Conservation (phyloP, 2,888 invertebrate species). For the Pedicia rivosa region DNA sequence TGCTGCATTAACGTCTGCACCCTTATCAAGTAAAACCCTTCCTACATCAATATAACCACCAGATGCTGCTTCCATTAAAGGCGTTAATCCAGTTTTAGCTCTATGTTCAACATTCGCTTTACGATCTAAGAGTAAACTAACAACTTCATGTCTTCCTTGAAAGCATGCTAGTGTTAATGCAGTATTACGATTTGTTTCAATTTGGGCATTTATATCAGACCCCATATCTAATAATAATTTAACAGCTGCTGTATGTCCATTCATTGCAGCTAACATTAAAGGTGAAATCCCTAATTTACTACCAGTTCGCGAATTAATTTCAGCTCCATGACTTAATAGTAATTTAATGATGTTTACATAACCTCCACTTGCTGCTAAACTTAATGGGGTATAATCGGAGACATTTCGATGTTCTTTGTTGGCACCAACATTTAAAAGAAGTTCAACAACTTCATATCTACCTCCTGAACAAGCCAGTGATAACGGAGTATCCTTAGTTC, state of each 20-base stretch:
- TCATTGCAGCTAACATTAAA: constrained; percentile 98
- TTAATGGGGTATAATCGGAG: constrained; percentile 97
- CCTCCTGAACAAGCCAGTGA: constrained; percentile 96
- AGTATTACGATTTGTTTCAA: constrained; percentile 97
- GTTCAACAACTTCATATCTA: constrained; percentile 88
- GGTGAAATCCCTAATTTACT: constrained; percentile 97
- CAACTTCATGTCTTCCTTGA: constrained; percentile 97
- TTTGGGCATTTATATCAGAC: constrained; percentile 98
- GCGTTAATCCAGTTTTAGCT: constrained; percentile 97
- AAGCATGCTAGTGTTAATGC: constrained; percentile 97
- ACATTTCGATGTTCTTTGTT: constrained; percentile 98
- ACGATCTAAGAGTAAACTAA: constrained; percentile 84
- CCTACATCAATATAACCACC: constrained; percentile 99
- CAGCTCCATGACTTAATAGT: constrained; percentile 84
- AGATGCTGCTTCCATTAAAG: constrained; percentile 98
- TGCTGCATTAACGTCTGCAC: constrained; percentile 96
- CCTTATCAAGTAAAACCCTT: constrained; percentile 83
- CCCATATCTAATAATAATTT: constrained; percentile 91
- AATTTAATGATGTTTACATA: constrained; percentile 97
- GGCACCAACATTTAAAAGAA: constrained; percentile 73
- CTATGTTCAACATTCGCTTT: constrained; percentile 98
- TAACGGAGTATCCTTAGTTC: constrained; percentile 96
- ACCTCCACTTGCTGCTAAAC: constrained; percentile 94
- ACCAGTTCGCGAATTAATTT: constrained; percentile 95
- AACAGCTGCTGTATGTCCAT: constrained; percentile 91